phyloP scores from a whole-genome alignment of 1,140 invertebrate genomes.

The Procambarus virginalis region DNA sequence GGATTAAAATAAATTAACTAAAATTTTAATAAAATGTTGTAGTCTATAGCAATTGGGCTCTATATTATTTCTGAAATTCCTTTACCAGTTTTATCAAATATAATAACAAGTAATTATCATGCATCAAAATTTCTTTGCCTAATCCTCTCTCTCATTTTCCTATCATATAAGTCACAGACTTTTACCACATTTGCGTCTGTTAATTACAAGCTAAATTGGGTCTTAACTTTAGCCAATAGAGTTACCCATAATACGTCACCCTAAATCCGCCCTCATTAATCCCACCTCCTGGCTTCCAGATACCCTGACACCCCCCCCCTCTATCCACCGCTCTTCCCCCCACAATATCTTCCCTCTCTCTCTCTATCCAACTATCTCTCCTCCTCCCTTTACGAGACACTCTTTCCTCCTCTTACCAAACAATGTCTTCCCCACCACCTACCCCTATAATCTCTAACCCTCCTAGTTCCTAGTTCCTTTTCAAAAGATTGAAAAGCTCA shows the following conservation, averaged over 20 bases:
- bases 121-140: slow-evolving; percentile 22
- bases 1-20: no score
- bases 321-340: background rate
- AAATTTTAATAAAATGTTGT: no score
- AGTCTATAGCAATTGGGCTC: background rate
- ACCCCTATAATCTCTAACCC: no score
- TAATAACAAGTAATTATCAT: slow-evolving; percentile 23
- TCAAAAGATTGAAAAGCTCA: no score
- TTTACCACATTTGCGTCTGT: slow-evolving; percentile 26
- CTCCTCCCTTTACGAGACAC: background rate
- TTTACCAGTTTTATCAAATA: slow-evolving; percentile 11
- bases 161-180: slow-evolving; percentile 20
- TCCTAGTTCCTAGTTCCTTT: no score
- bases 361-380: background rate
- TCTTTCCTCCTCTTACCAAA: background rate
- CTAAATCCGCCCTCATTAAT: background rate
- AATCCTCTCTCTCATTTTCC: slow-evolving; percentile 31
- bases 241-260: slow-evolving; percentile 4
- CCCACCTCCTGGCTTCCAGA: background rate
- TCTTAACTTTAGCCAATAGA: slow-evolving; percentile 16
- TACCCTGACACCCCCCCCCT: background rate
- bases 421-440: no score
- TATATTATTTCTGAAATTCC: background rate
- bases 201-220: slow-evolving; percentile 29
- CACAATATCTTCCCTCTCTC: background rate